Conservation (phyloP, 2,888 invertebrate species). For the Aleiodes leptofemur region DNA sequence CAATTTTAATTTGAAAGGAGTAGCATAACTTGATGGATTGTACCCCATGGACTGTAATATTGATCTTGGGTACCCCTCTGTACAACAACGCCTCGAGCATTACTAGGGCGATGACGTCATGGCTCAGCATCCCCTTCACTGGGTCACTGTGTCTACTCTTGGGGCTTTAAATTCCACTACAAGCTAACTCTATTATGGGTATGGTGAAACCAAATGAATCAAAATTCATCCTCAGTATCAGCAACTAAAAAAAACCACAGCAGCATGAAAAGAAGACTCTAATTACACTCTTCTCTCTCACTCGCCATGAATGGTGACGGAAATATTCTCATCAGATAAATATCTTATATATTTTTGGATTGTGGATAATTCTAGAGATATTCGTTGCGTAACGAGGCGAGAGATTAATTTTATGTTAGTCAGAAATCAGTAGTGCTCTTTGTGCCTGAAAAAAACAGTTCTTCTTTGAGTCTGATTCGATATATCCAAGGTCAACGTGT, state of each 20-base stretch:
- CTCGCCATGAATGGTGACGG: too few species aligned
- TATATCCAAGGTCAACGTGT: slow-evolving; percentile 51
- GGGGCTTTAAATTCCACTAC: slow-evolving; percentile 17
- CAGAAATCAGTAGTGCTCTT: neutral
- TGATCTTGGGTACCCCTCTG: slow-evolving; percentile 61
- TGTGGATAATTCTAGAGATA: neutral
- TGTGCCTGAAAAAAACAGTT: slow-evolving; percentile 14
- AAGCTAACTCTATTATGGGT: neutral
- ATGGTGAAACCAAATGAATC: too few species aligned
- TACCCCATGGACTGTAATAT: slow-evolving; percentile 68
- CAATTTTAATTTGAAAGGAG: neutral
- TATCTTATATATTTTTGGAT: too few species aligned
- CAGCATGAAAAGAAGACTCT: neutral
- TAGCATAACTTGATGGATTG: slow-evolving; percentile 58
- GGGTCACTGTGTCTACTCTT: slow-evolving; percentile 68
- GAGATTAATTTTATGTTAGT: slow-evolving; percentile 43
- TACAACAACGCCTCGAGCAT: slow-evolving; percentile 15
- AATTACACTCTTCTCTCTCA: neutral
- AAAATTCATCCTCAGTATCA: too few species aligned
- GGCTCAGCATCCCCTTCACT: slow-evolving; percentile 64
- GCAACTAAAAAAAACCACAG: too few species aligned
- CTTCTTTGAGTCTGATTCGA: slow-evolving; percentile 37
- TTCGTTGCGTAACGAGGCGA: slow-evolving; percentile 9
- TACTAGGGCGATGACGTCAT: slow-evolving; percentile 66
- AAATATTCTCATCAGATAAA: too few species aligned